Conservation (phyloP, 2,797 vertebrate species). For the Naso thynnoides region DNA sequence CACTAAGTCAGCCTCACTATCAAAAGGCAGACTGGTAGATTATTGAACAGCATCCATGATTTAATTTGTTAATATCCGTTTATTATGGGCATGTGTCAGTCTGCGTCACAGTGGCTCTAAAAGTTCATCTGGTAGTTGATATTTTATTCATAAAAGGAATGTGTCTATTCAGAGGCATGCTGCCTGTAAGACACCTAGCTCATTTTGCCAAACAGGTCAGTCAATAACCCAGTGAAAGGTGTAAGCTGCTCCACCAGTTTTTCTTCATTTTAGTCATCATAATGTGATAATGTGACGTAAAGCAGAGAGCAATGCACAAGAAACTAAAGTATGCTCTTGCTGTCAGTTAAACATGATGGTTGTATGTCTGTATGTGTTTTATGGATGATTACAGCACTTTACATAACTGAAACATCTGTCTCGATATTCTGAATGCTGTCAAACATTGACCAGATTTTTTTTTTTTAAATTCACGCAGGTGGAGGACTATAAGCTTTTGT, state of each 20-base stretch:
- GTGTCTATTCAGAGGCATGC: neutral
- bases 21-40: neutral
- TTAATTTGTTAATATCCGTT: neutral
- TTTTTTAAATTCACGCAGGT: constrained; percentile 29
- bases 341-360: neutral
- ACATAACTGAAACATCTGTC: neutral
- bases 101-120: neutral
- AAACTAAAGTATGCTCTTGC: neutral
- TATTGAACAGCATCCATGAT: neutral
- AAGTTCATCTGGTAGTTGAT: neutral
- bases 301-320: too few species aligned
- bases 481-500: constrained; percentile 39
- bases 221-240: neutral
- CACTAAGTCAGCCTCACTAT: neutral
- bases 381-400: neutral
- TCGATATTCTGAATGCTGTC: neutral
- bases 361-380: neutral
- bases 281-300: neutral
- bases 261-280: constrained; percentile 10
- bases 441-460: constrained; percentile 2
- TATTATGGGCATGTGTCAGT: neutral
- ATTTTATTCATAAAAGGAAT: neutral
- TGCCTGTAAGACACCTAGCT: too few species aligned
- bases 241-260: constrained; percentile 17
- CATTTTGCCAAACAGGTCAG: neutral